Evolutionary conservation across 1,140 invertebrate species (phyloP), one percentile per base, ranked within the genome.

Genomic region (Drosophila pruinosa): DNA sequence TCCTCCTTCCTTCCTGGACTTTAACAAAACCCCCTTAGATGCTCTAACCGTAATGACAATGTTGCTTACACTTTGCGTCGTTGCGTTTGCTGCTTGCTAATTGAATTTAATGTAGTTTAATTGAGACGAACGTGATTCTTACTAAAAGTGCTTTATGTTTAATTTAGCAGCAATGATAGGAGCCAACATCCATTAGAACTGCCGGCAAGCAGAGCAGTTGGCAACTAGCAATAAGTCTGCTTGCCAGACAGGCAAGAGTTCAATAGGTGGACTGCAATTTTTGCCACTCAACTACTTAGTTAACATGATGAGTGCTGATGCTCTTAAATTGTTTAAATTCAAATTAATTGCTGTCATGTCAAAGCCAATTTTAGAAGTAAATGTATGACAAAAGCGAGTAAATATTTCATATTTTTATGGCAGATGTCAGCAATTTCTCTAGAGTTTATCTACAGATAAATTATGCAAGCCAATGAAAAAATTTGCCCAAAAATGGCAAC

Each of bases 51-150:
- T 81, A 86, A 77, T 86, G 74, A 80, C 81, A 86, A 77, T 88
- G 82, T 85, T 85, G 81, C 77, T 68, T 77, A 74, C 64, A 74
- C 70, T 80, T 73, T 72, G 80, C 78, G 64, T 14, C 39, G 19
- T 38, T 47, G 48, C 31, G 36, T 61, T 70, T 80, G 65, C 65
- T 75, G 69, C 74, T 64, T 78, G 85, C 69, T 89, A 81, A 81
- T 89, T 89, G 78, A 89, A 89, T 89, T 89, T 89, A 86, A 89
- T 89, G 86, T 89, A 88, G 78, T 89, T 89, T 89, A 89, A 89
- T 89, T 89, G 86, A 89, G 86, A 89, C 88, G 82, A 88, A 88
- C 82, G 78, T 88, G 82, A 88, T 88, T 88, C 78, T 82, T 82
- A 88, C 82, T 88, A 88, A 88, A 88, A 88, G 82, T 78, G 82